These are phyloP conservation scores for Sisyra terminalis DNA, from an alignment of 2,888 invertebrate species.

Conservation along the genomic window DNA sequence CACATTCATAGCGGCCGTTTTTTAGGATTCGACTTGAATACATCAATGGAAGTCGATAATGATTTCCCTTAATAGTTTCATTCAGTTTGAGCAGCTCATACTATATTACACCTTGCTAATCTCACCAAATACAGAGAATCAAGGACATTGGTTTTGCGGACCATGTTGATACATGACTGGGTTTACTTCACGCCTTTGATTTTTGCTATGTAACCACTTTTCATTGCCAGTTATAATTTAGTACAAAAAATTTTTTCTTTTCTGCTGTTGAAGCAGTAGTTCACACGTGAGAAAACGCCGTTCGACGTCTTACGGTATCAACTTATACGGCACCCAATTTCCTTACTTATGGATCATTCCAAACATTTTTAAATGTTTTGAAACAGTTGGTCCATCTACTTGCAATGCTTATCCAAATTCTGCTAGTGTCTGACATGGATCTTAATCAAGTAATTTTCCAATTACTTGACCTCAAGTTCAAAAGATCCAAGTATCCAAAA, in stretches of 20 bases:
- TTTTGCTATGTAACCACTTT: slow-evolving; percentile 7
- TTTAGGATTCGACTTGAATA: slow-evolving; percentile 11
- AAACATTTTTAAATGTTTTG: background rate
- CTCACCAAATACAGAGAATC: slow-evolving; percentile 14
- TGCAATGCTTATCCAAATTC: slow-evolving; percentile 12
- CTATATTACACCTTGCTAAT: slow-evolving; percentile 10
- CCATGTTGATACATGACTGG: slow-evolving; percentile 13
- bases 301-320: slow-evolving; percentile 1
- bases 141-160: slow-evolving; percentile 14
- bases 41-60: slow-evolving; percentile 11
- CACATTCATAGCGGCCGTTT: slow-evolving; percentile 11
- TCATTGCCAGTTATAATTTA: slow-evolving; percentile 8
- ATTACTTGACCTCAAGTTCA: too few relatives aligned
- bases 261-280: background rate
- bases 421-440: slow-evolving; percentile 14
- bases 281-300: background rate
- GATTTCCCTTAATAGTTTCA: slow-evolving; percentile 9
- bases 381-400: slow-evolving; percentile 7
- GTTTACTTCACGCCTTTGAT: slow-evolving; percentile 11
- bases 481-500: too few relatives aligned
- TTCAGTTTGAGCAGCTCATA: background rate
- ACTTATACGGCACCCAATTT: background rate
- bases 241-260: slow-evolving; percentile 5
- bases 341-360: background rate
- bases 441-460: slow-evolving; percentile 13